These are phyloP conservation scores for Seriola quinqueradiata DNA, from an alignment of 2,113 vertebrate species.

Conservation along the genomic window DNA sequence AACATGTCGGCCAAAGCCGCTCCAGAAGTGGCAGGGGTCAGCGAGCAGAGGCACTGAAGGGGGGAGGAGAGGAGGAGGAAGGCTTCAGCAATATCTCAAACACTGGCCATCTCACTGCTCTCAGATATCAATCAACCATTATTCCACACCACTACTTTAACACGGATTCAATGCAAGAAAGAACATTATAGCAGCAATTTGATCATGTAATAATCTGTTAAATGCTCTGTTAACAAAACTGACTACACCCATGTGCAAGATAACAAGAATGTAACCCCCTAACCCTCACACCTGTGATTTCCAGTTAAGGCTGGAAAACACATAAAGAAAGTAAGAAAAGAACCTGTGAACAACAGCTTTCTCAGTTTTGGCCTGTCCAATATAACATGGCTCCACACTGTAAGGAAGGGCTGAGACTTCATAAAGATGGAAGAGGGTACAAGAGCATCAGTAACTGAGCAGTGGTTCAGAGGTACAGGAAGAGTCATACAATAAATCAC, in stretches of 20 bases:
- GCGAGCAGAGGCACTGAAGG: conserved; percentile 28
- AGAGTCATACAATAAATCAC: neutral
- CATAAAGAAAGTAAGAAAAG: neutral
- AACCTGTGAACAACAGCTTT: neutral
- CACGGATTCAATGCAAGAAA: neutral
- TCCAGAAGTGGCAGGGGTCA: conserved; percentile 71
- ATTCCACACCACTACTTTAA: neutral
- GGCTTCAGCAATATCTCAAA: conserved; percentile 5
- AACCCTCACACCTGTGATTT: neutral
- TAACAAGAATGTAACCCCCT: neutral
- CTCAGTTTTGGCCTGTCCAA: neutral
- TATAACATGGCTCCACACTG: neutral
- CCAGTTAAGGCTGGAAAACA: neutral
- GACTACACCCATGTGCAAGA: neutral
- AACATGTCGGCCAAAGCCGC: conserved; percentile 65
- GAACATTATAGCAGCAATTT: neutral
- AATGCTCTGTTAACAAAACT: neutral
- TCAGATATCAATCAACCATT: neutral
- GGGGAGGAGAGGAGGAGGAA: neutral
- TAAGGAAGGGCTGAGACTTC: neutral
- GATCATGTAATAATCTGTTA: too few relatives aligned
- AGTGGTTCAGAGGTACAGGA: neutral
- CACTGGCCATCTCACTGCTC: neutral
- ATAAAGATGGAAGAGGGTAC: neutral
- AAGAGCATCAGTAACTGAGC: neutral